Base-by-base conservation (phyloP, 2,888 invertebrate genomes). In the Acrobasis repandana region DNA sequence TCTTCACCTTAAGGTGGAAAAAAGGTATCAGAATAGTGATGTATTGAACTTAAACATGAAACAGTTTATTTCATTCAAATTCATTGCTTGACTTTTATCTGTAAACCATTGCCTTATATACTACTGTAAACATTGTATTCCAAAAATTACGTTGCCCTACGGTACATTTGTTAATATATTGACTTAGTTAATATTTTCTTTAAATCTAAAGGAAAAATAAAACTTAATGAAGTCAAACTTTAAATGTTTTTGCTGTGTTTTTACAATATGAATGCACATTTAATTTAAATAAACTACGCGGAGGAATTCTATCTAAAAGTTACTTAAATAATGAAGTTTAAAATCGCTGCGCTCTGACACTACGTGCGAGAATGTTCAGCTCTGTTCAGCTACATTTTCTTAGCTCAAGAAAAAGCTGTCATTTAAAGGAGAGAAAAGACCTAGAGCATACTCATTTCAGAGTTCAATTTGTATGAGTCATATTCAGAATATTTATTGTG, bases 391-490 rank as follows among this genome's bases (percentile, higher is more conserved):
- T 49, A 58, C 58, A 58, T 58, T 58, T 58, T 50, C 58, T 38
- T 48, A 16, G 48, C 58, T 58, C 16, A 9, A 48, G 48, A 56
- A 61, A 64, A 64, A 52, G 43, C 46, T 38, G 18, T 60, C 51
- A 36, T 60, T 18, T 60, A 58, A 56, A 63, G 61, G 48, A 58
- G 47, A 48, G 60, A 14, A 59, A 59, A 52, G 56, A 56, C 3
- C 57, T 33, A 58, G 59, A 59, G 3, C n/a, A 43, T n/a, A 43
- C 58, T 52, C 52, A 48, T 51, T 63, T 11, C 4, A 38, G 0
- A 5, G 3, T 43, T 6, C 28, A 28, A 6, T 28, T 28, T 5
- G 6, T 28, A 28, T 2, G 0, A 6, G 4, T 6, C 28, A 28
- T 5, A 5, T 28, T 28, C 28, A 28, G 6, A 28, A 28, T n/a